Percentiles rank a stretch among this genome's conserved stretches.
Evolutionary conservation across 1,140 invertebrate species (phyloP).

Genomic region (Neodiprion lecontei): DNA sequence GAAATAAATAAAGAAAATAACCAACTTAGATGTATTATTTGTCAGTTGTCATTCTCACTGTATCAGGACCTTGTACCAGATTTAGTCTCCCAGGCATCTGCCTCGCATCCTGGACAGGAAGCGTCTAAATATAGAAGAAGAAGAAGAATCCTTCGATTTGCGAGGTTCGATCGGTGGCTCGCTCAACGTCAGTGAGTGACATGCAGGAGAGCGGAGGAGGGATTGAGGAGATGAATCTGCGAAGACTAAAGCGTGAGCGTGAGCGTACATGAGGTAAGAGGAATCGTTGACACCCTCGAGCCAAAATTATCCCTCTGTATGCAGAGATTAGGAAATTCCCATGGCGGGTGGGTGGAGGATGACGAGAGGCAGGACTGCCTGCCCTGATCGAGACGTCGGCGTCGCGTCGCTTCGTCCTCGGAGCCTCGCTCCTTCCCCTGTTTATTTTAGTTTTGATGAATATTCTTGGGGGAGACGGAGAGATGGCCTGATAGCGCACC

Average conservation of each 20-base stretch:
- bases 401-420: slow-evolving; percentile 16
- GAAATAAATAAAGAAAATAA: too few species aligned
- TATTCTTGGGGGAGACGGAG: slow-evolving; percentile 35
- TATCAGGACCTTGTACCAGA: background rate
- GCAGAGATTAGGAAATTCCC: slow-evolving; percentile 7
- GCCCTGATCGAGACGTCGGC: background rate
- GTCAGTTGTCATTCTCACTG: background rate
- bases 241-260: background rate
- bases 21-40: background rate
- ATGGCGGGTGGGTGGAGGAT: background rate
- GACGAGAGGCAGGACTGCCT: background rate
- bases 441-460: slow-evolving; percentile 44
- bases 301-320: slow-evolving; percentile 7
- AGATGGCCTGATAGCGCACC: slow-evolving; percentile 49
- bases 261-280: background rate
- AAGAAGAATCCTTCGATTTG: background rate
- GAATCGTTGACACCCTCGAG: background rate
- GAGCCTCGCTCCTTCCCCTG: slow-evolving; percentile 21
- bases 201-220: background rate
- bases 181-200: too few species aligned
- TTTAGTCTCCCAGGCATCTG: background rate
- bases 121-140: background rate
- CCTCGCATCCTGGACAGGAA: background rate
- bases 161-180: background rate
- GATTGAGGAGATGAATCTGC: background rate